Evolutionary conservation across 2,797 vertebrate species (phyloP), one percentile per base, ranked within the genome.

Genomic region (Alauda arvensis): DNA sequence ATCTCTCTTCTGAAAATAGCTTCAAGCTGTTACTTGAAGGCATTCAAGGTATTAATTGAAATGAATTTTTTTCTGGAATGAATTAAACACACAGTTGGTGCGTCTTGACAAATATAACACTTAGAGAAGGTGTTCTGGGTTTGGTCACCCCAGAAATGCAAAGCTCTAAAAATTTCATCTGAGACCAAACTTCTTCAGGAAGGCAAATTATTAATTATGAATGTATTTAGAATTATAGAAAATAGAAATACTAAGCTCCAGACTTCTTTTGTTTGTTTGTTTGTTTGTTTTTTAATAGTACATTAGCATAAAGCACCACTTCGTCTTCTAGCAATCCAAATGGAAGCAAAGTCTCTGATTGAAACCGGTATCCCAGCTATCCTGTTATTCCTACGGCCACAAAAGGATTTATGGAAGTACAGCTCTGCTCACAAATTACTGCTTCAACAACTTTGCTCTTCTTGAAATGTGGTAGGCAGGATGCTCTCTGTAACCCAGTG

Each of bases 321-420:
- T 63, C 15, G 26, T 29, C 25, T 31, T 52, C 51, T 61, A 42
- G 18, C 6, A 53, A 19, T 14, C 42, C 3, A 15, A 43, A 31
- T 48, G 45, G 31, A 34, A 37, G 11, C 7, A 65, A 61, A 51
- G 33, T 42, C 31, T 18, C 7, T 21, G 18, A 18, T 11, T 61
- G 12, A 51, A 52, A 12, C 5, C 1, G 1, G 3, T 49, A 79
- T 12, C 37, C 28, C 20, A 4, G 0, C 1, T 25, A 18, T 48
- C 33, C 29, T 39, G 18, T 49, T 57, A 71, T 18, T 12, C 28
- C n/a, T 31, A 6, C 1, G 3, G 40, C 46, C 13, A 46, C 31
- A 18, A 56, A 48, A 25, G 18, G 1, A 5, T n/a, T 10, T 4
- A 9, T 21, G 24, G 34, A 72, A 77, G 13, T 14, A 24, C n/a